These are phyloP conservation scores for Crypturellus tataupa DNA, from an alignment of 2,797 vertebrate genomes.

Conservation along the genomic window DNA sequence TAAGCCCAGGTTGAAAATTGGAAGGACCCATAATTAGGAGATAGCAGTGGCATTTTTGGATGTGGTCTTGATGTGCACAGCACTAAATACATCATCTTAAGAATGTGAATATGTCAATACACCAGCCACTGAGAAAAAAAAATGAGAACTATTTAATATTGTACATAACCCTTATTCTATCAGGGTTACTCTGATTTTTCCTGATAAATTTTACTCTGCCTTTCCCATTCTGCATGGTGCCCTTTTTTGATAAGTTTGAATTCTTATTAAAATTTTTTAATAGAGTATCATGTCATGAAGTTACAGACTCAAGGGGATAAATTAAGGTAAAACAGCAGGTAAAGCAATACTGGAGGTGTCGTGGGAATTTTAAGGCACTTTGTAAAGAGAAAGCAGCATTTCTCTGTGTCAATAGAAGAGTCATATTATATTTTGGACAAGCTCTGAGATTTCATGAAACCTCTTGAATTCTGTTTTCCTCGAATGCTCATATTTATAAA, in stretches of 20 bases:
- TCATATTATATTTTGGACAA: neutral
- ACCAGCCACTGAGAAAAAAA: neutral
- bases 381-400: neutral
- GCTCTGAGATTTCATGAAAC: neutral
- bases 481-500: neutral
- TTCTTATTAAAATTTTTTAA: slow-evolving; percentile 2
- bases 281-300: neutral
- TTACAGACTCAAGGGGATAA: neutral
- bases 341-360: neutral
- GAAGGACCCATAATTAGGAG: neutral
- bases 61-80: neutral
- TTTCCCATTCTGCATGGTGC: neutral
- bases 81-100: neutral
- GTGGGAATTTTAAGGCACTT: neutral
- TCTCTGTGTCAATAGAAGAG: neutral
- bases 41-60: neutral
- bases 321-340: slow-evolving; percentile 3
- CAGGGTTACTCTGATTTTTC: neutral
- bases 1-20: neutral
- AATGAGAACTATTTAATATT: neutral
- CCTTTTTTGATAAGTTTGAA: neutral
- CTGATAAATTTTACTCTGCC: neutral
- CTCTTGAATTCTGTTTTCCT: neutral
- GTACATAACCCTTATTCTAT: neutral
- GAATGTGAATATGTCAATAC: neutral